These are phyloP conservation scores for Micropoecilia bifurca DNA, from an alignment of 2,797 vertebrate species.

Conservation along the genomic window DNA sequence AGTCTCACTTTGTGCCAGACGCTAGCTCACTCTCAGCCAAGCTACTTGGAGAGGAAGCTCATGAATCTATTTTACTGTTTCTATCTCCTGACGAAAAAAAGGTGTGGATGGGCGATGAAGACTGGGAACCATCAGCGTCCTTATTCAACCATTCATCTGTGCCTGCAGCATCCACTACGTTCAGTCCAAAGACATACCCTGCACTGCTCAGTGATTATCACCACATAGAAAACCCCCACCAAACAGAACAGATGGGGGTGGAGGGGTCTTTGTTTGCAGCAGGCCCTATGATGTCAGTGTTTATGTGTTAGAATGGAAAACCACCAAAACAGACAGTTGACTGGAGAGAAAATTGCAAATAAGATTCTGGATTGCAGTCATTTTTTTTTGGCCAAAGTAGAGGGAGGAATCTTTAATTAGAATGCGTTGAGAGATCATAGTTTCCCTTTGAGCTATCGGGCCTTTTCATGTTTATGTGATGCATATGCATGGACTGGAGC, in stretches of 20 bases:
- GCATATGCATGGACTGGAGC: constrained; percentile 75
- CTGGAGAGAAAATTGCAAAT: constrained; percentile 54
- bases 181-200: constrained; percentile 31
- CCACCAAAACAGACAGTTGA: constrained; percentile 40
- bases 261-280: constrained; percentile 33
- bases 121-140: constrained; percentile 39
- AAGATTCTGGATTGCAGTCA: constrained; percentile 59
- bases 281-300: constrained; percentile 57
- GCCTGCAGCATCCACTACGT: constrained; percentile 33
- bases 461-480: constrained; percentile 79
- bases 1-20: constrained; percentile 39
- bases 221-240: constrained; percentile 58
- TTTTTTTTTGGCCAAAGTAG: constrained; percentile 55
- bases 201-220: constrained; percentile 45
- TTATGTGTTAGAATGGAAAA: constrained; percentile 48
- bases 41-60: constrained; percentile 46
- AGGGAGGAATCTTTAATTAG: constrained; percentile 77
- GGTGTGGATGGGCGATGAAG: constrained; percentile 17
- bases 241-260: constrained; percentile 36
- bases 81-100: constrained; percentile 46
- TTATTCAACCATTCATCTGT: constrained; percentile 57
- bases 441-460: constrained; percentile 73
- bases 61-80: constrained; percentile 65
- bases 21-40: constrained; percentile 45
- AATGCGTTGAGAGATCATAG: constrained; percentile 76